Base-by-base conservation (phyloP, 2,888 invertebrate species). In the Euplexia lucipara region DNA sequence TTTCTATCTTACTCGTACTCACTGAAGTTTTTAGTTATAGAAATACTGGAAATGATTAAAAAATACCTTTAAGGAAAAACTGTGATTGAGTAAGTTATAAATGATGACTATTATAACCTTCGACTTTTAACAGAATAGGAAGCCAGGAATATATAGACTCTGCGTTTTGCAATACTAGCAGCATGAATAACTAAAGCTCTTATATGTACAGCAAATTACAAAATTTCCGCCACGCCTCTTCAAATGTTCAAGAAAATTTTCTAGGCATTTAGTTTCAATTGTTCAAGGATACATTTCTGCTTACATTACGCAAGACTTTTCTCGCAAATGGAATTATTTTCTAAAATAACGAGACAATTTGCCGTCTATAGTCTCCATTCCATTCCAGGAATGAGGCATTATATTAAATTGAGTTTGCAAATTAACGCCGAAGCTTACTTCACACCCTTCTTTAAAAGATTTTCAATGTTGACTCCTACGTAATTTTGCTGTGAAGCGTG, bases 361-460 rank as follows among this genome's bases (percentile, higher is more conserved):
- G 34, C 48, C 61, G 35, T 47, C 32, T 60, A 53, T 5, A 20
- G 48, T 44, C 30, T 51, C 22, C 12, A 35, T 45, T 61, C 48
- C 47, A 18, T 30, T 45, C 26, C 26, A 14, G 49, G 30, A 18
- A 35, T 54, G 34, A 51, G 39, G 44, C 44, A 37, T 58, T 51
- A 67, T 65, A 70, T 58, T 74, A 56, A 62, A 73, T 75, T 79
- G 72, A 70, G 75, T 62, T 75, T 60, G 51, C 47, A 78, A 81
- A 83, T 82, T 83, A 81, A 71, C 79, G 73, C 68, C 54, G 58
- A 53, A 77, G 70, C 75, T 70, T 69, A 60, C 56, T 70, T 63
- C 54, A 68, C 74, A 52, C 73, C 68, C 58, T 52, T 63, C 68
- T 74, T 59, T 74, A 45, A 42, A 58, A 81, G 81, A 79, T 80